These are phyloP conservation scores for Lycaena phlaeas DNA, from an alignment of 2,888 invertebrate species.

Conservation along the genomic window DNA sequence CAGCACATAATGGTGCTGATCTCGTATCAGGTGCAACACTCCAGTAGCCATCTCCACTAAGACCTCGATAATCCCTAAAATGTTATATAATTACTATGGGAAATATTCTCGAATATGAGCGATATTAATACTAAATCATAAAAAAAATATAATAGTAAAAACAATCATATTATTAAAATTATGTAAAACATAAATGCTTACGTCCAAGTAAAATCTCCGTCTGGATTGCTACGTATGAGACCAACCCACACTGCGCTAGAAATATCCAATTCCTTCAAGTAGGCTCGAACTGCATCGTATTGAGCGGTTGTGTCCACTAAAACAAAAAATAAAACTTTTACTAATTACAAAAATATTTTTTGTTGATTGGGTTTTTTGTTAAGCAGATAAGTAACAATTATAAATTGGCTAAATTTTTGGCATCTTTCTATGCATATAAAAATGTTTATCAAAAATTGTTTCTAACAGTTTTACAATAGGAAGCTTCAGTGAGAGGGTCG, in stretches of 20 bases:
- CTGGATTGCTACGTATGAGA: constrained; percentile 79
- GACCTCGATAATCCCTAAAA: constrained; percentile 71
- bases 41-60: constrained; percentile 81
- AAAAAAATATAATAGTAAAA: not conserved
- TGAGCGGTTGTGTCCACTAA: constrained; percentile 84
- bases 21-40: constrained; percentile 77
- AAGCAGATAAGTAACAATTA: no score
- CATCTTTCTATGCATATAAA: no score
- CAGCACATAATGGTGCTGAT: constrained; percentile 79
- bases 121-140: not conserved
- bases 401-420: no score
- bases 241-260: constrained; percentile 86
- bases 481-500: no score
- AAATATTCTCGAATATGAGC: not conserved
- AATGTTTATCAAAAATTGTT: no score
- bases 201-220: constrained; percentile 84
- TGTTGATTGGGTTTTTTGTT: no score
- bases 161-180: not conserved
- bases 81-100: not conserved
- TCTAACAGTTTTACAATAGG: no score
- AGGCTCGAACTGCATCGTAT: constrained; percentile 84
- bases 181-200: constrained; percentile 54
- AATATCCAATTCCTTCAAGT: constrained; percentile 83
- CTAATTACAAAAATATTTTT: no score
- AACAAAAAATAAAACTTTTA: constrained; percentile 15